Evolutionary conservation across 2,888 invertebrate genomes (phyloP).

Genomic region (Apantesis nais): DNA sequence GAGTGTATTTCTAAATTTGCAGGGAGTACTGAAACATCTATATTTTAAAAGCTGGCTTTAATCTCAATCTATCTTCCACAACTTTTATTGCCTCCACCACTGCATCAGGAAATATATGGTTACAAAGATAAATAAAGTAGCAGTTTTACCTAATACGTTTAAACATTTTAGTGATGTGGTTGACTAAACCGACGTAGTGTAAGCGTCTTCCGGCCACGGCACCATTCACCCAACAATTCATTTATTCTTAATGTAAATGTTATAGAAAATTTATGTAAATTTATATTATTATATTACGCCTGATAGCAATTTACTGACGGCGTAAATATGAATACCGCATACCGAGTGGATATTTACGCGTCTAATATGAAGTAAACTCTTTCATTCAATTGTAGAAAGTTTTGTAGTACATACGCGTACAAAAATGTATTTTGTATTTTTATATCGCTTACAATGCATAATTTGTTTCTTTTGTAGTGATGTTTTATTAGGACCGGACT

Average conservation of each 20-base stretch:
- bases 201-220: slow-evolving; percentile 37
- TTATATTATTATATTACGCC: slow-evolving; percentile 79
- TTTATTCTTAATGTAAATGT: slow-evolving; percentile 82
- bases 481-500: slow-evolving; percentile 46
- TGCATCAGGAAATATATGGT: slow-evolving; percentile 38
- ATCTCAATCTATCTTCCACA: slow-evolving; percentile 32
- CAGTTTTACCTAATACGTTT: slow-evolving; percentile 33
- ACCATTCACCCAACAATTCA: slow-evolving; percentile 69
- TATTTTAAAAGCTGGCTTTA: slow-evolving; percentile 33
- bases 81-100: slow-evolving; percentile 33
- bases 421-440: slow-evolving; percentile 43
- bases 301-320: slow-evolving; percentile 73
- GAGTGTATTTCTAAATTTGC: not conserved
- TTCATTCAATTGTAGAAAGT: slow-evolving; percentile 57
- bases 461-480: slow-evolving; percentile 44
- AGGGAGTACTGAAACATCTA: slow-evolving; percentile 9
- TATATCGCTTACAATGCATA: slow-evolving; percentile 41
- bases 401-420: slow-evolving; percentile 35
- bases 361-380: slow-evolving; percentile 56
- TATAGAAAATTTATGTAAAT: slow-evolving; percentile 84
- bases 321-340: slow-evolving; percentile 76
- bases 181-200: slow-evolving; percentile 34
- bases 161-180: slow-evolving; percentile 29
- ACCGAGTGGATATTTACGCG: slow-evolving; percentile 60
- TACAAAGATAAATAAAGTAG: slow-evolving; percentile 39